phyloP scores from a whole-genome alignment of 1,140 invertebrate genomes.

The Probaryconus sp. region DNA sequence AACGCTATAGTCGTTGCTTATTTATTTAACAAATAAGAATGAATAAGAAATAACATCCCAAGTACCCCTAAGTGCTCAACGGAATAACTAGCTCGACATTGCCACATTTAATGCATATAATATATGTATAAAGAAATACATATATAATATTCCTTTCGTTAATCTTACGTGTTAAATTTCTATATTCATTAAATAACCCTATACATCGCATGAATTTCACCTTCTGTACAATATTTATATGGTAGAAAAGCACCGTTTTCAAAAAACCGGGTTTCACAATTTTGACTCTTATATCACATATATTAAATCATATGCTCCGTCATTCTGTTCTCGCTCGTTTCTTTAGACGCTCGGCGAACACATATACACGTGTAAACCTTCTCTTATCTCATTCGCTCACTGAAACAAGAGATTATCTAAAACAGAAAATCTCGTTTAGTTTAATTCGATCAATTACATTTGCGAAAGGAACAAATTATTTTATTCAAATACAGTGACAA shows the following conservation, averaged over 20 bases:
- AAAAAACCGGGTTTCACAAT: constrained; percentile 67
- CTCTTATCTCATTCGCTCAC: constrained; percentile 4
- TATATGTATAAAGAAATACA: constrained; percentile 65
- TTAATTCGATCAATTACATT: too few species aligned
- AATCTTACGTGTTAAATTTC: constrained; percentile 64
- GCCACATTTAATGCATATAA: constrained; percentile 74
- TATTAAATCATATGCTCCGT: constrained; percentile 51
- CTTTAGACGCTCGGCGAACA: constrained; percentile 38
- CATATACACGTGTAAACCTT: constrained; percentile 17
- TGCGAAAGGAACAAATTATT: too few species aligned
- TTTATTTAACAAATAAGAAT: too few species aligned
- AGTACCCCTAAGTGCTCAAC: constrained; percentile 72
- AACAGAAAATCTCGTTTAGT: not conserved
- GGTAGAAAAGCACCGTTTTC: constrained; percentile 74
- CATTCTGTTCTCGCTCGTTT: constrained; percentile 6
- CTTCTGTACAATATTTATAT: constrained; percentile 72
- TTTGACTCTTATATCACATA: constrained; percentile 70
- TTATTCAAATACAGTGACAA: too few species aligned
- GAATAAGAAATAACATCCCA: constrained; percentile 71
- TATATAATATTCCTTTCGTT: constrained; percentile 55
- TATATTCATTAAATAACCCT: constrained; percentile 67
- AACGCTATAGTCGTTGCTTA: constrained; percentile 65
- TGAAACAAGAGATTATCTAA: constrained; percentile 8
- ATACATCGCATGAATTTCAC: constrained; percentile 65
- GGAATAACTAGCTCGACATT: constrained; percentile 76